phyloP scores from a whole-genome alignment of 2,888 invertebrate species.

The Leptothorax acervorum region DNA sequence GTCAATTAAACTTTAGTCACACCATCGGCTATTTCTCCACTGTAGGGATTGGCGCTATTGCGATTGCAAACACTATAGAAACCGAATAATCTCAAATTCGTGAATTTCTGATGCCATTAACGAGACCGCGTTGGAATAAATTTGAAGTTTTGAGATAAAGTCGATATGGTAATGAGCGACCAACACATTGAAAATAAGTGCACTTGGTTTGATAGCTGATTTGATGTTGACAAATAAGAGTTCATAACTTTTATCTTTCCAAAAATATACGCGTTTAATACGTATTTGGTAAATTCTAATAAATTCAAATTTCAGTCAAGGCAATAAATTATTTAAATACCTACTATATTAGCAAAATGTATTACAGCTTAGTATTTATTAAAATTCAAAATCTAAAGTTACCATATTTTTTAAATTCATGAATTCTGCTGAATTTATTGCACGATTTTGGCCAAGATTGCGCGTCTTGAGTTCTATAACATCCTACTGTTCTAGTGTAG shows the following conservation, averaged over 20 bases:
- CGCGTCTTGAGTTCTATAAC: background rate
- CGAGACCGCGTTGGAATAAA: conserved; percentile 13
- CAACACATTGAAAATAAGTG: background rate
- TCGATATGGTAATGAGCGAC: background rate
- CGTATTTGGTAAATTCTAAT: background rate
- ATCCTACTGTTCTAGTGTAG: background rate
- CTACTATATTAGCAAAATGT: background rate
- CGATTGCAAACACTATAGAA: conserved; percentile 25
- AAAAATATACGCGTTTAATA: background rate
- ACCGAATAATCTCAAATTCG: conserved; percentile 34
- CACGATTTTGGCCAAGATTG: background rate
- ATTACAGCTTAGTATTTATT: background rate
- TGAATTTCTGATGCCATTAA: conserved; percentile 28
- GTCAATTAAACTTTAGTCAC: conserved; percentile 82
- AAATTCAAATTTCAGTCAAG: background rate
- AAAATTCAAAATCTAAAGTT: background rate
- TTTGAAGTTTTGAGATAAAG: background rate
- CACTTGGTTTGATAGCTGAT: conserved; percentile 1
- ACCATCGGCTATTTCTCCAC: conserved; percentile 63
- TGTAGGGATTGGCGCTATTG: conserved; percentile 54
- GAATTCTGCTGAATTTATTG: background rate
- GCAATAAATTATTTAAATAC: background rate
- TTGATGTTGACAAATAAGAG: background rate
- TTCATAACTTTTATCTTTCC: background rate
- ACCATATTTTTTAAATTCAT: background rate